phyloP scores from a whole-genome alignment of 2,888 invertebrate species.

The Diaphora mendica region DNA sequence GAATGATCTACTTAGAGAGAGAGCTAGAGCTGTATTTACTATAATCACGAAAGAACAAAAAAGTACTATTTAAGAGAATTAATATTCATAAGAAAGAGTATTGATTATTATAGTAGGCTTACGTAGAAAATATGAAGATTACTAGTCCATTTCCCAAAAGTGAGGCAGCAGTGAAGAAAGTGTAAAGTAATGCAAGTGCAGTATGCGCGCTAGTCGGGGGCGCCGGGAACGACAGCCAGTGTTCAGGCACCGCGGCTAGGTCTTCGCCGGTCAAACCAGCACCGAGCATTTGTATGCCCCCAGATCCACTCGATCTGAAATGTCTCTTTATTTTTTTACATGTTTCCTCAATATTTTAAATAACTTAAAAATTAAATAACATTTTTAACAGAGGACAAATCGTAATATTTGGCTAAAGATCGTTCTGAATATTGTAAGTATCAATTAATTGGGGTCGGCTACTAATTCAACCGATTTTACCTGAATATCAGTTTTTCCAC shows the following conservation, averaged over 20 bases:
- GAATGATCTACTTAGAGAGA: no score
- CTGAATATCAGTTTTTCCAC: no score
- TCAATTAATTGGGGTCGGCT: no score
- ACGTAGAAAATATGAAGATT: constrained; percentile 94
- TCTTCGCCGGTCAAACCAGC: constrained; percentile 93
- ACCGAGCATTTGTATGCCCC: constrained; percentile 86
- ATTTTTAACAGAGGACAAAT: no score
- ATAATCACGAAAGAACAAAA: neutral
- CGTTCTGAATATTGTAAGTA: no score
- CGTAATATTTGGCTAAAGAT: no score
- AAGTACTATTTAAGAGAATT: neutral
- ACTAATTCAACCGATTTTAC: no score
- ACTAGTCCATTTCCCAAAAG: constrained; percentile 94
- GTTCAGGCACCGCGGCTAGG: constrained; percentile 91
- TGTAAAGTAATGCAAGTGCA: constrained; percentile 91
- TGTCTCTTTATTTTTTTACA: neutral
- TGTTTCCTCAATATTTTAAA: neutral
- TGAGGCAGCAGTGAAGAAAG: constrained; percentile 90
- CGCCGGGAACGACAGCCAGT: constrained; percentile 93
- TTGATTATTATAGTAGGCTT: constrained; percentile 64
- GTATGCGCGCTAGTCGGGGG: constrained; percentile 94
- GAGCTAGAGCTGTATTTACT: no score
- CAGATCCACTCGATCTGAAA: constrained; percentile 59
- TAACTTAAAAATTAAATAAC: neutral
- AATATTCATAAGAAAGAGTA: neutral